phyloP scores from a whole-genome alignment of 2,888 invertebrate species.

The Habroteleia sp. region DNA sequence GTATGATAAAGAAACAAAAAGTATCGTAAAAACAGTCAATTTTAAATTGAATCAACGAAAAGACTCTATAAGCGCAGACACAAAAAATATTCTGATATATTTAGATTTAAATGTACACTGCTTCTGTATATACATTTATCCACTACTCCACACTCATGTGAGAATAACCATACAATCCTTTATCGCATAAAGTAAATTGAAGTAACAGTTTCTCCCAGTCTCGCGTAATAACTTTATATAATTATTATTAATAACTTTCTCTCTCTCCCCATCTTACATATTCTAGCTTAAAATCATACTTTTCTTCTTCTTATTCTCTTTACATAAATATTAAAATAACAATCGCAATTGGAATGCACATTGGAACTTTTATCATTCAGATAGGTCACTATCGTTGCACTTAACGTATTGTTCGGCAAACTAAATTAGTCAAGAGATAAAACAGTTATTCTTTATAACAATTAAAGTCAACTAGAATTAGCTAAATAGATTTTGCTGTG shows the following conservation, averaged over 20 bases:
- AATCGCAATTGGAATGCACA: constrained; percentile 63
- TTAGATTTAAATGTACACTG: constrained; percentile 76
- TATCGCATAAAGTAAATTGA: constrained; percentile 49
- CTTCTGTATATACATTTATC: constrained; percentile 72
- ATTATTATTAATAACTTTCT: not conserved
- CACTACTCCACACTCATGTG: constrained; percentile 54
- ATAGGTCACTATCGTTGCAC: constrained; percentile 59
- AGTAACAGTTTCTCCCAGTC: constrained; percentile 8
- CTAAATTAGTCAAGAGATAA: constrained; percentile 56
- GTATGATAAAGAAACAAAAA: not conserved
- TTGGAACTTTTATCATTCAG: constrained; percentile 58
- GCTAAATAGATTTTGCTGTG: constrained; percentile 89
- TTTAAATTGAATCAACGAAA: constrained; percentile 30
- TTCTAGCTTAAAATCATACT: not conserved
- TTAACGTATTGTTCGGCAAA: constrained; percentile 52
- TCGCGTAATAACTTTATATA: constrained; percentile 3
- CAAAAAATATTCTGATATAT: constrained; percentile 80
- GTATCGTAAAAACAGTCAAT: not conserved
- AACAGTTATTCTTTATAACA: constrained; percentile 64
- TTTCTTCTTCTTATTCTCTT: constrained; percentile 29
- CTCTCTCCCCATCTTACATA: not conserved
- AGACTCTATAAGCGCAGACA: constrained; percentile 65
- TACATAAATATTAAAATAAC: constrained; percentile 59
- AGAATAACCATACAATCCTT: constrained; percentile 62
- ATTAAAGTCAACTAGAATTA: constrained; percentile 73